Evolutionary conservation across 2,113 vertebrate genomes (phyloP).

Genomic region (Podarcis cretensis): DNA sequence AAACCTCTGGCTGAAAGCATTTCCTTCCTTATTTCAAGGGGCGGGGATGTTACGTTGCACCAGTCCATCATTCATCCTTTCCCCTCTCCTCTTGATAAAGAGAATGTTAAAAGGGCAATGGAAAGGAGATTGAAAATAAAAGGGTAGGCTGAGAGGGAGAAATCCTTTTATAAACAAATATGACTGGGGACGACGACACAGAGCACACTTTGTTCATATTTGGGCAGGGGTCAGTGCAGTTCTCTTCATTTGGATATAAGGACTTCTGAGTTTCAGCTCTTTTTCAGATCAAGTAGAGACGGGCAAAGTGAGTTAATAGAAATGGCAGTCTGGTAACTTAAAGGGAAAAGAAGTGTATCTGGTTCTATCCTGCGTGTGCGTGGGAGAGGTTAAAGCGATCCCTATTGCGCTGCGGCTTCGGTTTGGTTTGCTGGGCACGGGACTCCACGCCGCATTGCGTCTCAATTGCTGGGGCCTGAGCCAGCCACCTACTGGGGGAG

Average conservation of each 20-base stretch:
- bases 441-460: constrained; percentile 11
- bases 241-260: no score
- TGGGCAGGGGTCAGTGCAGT: not conserved
- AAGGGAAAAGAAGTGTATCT: not conserved
- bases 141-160: not conserved
- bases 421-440: not conserved
- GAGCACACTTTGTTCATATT: not conserved
- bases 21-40: not conserved
- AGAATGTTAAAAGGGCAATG: not conserved
- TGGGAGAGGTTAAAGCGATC: not conserved
- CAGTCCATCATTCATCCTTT: not conserved
- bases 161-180: not conserved
- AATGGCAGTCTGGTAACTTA: not conserved
- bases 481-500: constrained; percentile 10
- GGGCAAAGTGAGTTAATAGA: not conserved
- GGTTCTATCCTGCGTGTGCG: not conserved
- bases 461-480: not conserved
- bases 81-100: not conserved
- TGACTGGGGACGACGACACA: not conserved
- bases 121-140: not conserved
- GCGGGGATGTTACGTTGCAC: not conserved
- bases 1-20: not conserved
- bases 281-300: not conserved
- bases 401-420: not conserved
- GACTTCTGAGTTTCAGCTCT: no score